Conservation (phyloP, 1,140 invertebrate species). For the Drosophila quadrilineata region DNA sequence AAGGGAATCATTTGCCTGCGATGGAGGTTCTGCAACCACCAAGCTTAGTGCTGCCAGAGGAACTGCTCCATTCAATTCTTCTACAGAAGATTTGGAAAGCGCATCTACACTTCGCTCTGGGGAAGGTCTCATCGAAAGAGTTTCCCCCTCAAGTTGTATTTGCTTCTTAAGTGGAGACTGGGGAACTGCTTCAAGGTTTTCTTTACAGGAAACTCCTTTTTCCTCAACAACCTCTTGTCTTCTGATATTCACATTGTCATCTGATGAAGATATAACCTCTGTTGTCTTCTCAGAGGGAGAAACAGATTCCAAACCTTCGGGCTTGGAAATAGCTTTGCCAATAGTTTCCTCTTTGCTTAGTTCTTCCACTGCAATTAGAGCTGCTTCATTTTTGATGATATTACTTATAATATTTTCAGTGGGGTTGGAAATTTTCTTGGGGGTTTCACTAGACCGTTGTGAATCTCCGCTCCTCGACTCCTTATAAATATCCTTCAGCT, state of each 20-base stretch:
- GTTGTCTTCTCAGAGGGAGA: background rate
- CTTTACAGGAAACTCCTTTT: background rate
- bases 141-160: background rate
- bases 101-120: too few relatives aligned
- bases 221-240: background rate
- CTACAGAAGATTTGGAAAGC: too few relatives aligned
- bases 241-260: background rate
- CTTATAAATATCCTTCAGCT: background rate
- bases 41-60: too few relatives aligned
- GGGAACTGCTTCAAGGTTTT: background rate
- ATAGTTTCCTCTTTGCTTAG: background rate
- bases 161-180: background rate
- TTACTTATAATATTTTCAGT: background rate
- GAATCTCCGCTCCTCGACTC: background rate
- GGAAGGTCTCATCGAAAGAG: background rate
- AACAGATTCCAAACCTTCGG: background rate
- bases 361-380: background rate
- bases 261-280: background rate
- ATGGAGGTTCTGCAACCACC: too few relatives aligned
- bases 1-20: too few relatives aligned
- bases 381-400: too few relatives aligned
- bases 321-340: background rate
- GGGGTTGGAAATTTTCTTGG: background rate
- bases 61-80: too few relatives aligned
- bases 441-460: background rate